These are phyloP conservation scores for Scolopax mira DNA, from an alignment of 2,113 vertebrate genomes.

Conservation along the genomic window DNA sequence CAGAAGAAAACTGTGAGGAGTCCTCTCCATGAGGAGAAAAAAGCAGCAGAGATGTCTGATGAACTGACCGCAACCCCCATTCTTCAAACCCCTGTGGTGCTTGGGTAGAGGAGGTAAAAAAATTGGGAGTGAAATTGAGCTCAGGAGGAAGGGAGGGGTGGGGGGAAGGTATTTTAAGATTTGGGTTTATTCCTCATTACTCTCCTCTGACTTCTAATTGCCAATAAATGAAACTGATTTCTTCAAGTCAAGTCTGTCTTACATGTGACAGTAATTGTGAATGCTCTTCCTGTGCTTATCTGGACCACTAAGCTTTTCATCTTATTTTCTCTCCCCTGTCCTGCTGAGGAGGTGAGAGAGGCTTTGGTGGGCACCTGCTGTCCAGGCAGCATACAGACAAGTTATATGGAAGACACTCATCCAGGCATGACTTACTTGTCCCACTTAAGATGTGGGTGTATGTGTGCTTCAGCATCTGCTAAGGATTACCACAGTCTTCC, in stretches of 20 bases:
- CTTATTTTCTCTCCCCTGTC: background rate
- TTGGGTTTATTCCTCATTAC: background rate
- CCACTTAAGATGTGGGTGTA: background rate
- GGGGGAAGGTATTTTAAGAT: background rate
- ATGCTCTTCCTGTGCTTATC: too few species aligned
- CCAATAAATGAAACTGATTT: too few species aligned
- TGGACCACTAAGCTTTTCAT: background rate
- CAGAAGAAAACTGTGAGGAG: background rate
- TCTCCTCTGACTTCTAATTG: too few species aligned
- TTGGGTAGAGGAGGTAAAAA: background rate
- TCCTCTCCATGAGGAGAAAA: background rate
- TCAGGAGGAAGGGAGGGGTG: background rate
- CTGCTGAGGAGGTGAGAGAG: background rate
- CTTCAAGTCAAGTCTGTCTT: too few species aligned
- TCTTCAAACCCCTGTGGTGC: background rate
- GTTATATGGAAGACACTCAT: background rate
- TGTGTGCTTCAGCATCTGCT: background rate
- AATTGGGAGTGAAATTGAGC: background rate
- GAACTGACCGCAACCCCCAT: background rate
- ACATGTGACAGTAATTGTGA: too few species aligned
- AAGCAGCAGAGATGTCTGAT: background rate
- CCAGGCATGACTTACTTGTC: background rate
- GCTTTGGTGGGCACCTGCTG: background rate
- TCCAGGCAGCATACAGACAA: background rate
- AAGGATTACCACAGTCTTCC: background rate